These are phyloP conservation scores for Chloroceryle aenea DNA, from an alignment of 2,113 vertebrate genomes.

Conservation along the genomic window DNA sequence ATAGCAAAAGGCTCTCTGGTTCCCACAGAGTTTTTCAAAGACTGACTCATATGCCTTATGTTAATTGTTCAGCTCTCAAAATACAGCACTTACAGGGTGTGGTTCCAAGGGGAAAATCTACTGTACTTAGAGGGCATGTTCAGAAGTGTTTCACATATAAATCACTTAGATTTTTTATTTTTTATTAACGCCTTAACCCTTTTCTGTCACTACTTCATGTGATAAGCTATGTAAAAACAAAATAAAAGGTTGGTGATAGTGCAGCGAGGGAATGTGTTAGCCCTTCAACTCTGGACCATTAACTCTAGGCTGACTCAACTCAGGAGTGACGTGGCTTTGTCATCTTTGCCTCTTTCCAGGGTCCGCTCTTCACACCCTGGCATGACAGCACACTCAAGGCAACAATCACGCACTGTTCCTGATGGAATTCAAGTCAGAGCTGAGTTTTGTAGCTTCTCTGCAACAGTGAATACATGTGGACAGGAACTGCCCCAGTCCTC, in stretches of 20 bases:
- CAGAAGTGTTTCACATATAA: conserved; percentile 84
- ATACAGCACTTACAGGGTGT: conserved; percentile 83
- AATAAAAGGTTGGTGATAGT: not conserved
- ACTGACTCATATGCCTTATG: conserved; percentile 87
- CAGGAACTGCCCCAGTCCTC: not conserved
- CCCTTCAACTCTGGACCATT: not conserved
- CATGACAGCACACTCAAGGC: not conserved
- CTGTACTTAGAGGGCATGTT: conserved; percentile 84
- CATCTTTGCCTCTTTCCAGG: not conserved
- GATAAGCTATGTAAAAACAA: conserved; percentile 26
- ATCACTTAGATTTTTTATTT: conserved; percentile 73
- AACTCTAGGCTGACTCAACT: not conserved
- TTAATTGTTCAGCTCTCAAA: conserved; percentile 90
- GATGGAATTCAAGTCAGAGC: not conserved
- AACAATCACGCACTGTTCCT: accelerated
- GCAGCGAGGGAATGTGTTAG: not conserved
- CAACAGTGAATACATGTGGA: not conserved
- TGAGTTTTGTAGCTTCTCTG: not conserved
- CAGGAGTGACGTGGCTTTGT: not conserved
- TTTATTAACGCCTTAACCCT: conserved; percentile 57
- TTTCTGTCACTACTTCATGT: conserved; percentile 24
- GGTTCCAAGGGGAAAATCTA: conserved; percentile 81
- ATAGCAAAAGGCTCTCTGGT: conserved; percentile 85
- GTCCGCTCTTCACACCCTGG: not conserved
- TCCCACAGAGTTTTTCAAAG: conserved; percentile 90